Percentiles rank a stretch among this genome's conserved stretches.
Evolutionary conservation across 1,140 invertebrate genomes (phyloP).

Genomic region (Chrysopa pallens): DNA sequence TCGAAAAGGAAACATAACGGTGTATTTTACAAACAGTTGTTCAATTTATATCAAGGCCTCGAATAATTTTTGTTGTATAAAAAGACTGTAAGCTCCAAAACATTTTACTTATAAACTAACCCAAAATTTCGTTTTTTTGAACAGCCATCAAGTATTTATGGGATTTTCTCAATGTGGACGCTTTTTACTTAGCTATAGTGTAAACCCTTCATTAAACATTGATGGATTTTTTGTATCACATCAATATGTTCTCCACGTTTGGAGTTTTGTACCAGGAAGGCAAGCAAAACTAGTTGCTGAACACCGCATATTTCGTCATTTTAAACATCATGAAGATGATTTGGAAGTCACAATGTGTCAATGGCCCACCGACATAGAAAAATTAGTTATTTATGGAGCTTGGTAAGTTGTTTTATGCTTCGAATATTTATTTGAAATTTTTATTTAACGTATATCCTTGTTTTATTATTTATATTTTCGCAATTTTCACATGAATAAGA

Average conservation of each 20-base stretch:
- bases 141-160: slow-evolving; percentile 64
- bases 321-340: slow-evolving; percentile 10
- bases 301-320: slow-evolving; percentile 19
- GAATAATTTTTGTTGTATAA: too few relatives aligned
- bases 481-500: too few relatives aligned
- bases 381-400: slow-evolving; percentile 20
- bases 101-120: too few relatives aligned
- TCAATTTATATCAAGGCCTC: too few relatives aligned
- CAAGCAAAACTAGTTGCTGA: slow-evolving; percentile 14
- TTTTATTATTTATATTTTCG: too few relatives aligned
- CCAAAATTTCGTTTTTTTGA: slow-evolving; percentile 15
- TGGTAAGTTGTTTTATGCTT: slow-evolving; percentile 15
- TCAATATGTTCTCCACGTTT: slow-evolving; percentile 18
- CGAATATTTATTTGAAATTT: too few relatives aligned
- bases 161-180: slow-evolving; percentile 84
- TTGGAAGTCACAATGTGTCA: slow-evolving; percentile 19
- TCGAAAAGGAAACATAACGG: too few relatives aligned
- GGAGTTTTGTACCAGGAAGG: slow-evolving; percentile 18
- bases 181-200: slow-evolving; percentile 71
- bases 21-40: too few relatives aligned
- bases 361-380: slow-evolving; percentile 19
- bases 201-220: slow-evolving; percentile 9
- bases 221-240: slow-evolving; percentile 7
- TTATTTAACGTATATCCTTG: too few relatives aligned
- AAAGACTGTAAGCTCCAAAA: too few relatives aligned